A percentile compares a stretch with the other conserved stretches of the same genome.
Evolutionary conservation across 2,888 invertebrate species (phyloP).

Genomic region (Allolobophora icterica): DNA sequence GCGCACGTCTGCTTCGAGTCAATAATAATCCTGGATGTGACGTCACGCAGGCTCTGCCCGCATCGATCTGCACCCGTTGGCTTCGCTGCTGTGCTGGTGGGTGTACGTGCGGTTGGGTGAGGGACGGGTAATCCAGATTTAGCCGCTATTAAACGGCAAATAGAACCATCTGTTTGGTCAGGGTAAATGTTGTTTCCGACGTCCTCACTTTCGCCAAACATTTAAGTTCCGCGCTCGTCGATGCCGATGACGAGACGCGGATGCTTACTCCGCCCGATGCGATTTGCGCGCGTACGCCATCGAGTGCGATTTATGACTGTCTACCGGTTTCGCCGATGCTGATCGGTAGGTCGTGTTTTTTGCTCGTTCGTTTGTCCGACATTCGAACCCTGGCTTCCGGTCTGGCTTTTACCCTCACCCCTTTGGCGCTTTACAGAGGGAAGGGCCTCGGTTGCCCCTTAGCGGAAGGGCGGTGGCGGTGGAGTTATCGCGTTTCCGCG

Average conservation of each 20-base stretch:
- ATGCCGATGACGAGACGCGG: background rate
- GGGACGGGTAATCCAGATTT: background rate
- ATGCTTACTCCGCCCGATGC: background rate
- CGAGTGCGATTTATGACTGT: background rate
- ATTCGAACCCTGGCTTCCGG: background rate
- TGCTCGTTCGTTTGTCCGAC: background rate
- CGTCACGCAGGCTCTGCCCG: background rate
- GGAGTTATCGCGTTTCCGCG: background rate
- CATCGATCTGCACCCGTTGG: background rate
- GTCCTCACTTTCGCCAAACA: background rate
- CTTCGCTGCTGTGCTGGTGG: background rate
- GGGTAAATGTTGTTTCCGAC: background rate
- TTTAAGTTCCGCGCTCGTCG: background rate
- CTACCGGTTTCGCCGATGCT: too few species aligned
- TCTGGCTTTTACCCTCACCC: background rate
- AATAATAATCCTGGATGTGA: constrained; percentile 6
- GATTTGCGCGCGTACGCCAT: background rate
- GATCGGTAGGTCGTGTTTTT: background rate
- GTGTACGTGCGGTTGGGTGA: background rate
- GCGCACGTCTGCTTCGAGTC: background rate
- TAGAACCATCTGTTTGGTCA: background rate
- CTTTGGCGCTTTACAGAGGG: background rate
- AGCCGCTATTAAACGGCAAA: background rate
- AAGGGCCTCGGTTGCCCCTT: background rate
- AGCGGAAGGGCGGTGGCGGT: background rate